Percentiles rank a stretch among this genome's conserved stretches.
Conservation (phyloP, 2,113 vertebrate species). For the Brachypodius melanocephalos region DNA sequence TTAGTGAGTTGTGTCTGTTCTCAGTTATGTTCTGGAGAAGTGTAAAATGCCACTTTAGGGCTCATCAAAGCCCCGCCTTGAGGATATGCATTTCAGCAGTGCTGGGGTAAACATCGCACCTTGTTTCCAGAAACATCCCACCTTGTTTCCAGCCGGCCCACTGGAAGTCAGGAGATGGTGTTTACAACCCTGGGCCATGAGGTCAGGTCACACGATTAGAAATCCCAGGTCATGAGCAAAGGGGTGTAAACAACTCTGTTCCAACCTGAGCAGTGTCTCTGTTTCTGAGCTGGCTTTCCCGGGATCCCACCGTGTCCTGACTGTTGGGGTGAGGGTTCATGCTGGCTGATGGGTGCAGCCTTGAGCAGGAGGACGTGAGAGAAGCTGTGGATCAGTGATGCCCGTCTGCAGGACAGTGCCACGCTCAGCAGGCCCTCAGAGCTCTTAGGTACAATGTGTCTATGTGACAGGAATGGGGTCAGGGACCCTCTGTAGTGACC, state of each 20-base stretch:
- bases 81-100: background rate
- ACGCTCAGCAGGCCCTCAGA: background rate
- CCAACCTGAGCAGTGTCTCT: background rate
- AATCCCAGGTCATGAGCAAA: background rate
- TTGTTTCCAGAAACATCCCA: background rate
- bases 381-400: background rate
- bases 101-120: background rate
- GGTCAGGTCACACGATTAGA: background rate
- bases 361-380: background rate
- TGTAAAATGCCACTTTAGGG: too few species aligned
- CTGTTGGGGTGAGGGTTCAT: background rate
- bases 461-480: background rate
- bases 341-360: fast-evolving
- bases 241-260: background rate
- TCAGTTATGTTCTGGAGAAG: background rate
- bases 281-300: background rate
- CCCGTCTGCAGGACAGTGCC: background rate
- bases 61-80: background rate
- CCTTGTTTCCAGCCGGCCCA: background rate
- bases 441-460: background rate
- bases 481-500: background rate
- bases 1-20: background rate
- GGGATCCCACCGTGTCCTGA: background rate
- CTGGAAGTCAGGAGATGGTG: background rate
- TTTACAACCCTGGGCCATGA: fast-evolving